Evolutionary conservation across 2,888 invertebrate species (phyloP), one percentile per base, ranked within the genome.

Genomic region (Tyria jacobaeae): DNA sequence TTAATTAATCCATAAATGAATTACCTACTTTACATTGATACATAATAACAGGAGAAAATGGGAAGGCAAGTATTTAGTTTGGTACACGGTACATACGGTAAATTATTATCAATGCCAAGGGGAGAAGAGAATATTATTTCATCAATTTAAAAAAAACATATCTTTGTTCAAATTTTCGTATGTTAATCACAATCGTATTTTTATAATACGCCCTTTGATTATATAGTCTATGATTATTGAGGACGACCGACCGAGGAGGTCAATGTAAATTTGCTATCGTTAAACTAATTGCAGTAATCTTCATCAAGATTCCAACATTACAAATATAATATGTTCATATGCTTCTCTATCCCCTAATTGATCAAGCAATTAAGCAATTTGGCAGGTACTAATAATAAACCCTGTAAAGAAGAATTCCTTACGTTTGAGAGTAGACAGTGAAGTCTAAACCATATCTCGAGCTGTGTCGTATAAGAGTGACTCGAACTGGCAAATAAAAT

Each of bases 261-360:
- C 17, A 31, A 54, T 41, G 27, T 21, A 54, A 54, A 9, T 15
- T 73, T 73, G 60, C 44, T 39, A 56, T 17, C 37, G 55, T 27
- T 56, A 53, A 41, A 41, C 27, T 15, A 65, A 44, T 59, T 44
- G 31, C 57, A 54, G 55, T 35, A 41, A 60, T 50, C 54, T 52
- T 51, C 52, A 25, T 55, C 47, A 56, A 58, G 48, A 56, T 58
- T 51, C 25, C 35, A 56, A 44, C 21, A 35, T 56, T 24, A 35
- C 24, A 56, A 41, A 55, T 31, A 17, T 54, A 31, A 31, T 35
- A 24, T 15, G 35, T 47, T 44, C 27, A 54, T 66, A 41, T 44
- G 41, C 17, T 34, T 34, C 5, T 9, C 14, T 44, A 39, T 44
- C 21, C 31, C 21, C 44, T 54, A 44, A 41, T 54, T 44, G 54